These are phyloP conservation scores for Donacobius atricapilla DNA, from an alignment of 2,113 vertebrate species.

Conservation along the genomic window DNA sequence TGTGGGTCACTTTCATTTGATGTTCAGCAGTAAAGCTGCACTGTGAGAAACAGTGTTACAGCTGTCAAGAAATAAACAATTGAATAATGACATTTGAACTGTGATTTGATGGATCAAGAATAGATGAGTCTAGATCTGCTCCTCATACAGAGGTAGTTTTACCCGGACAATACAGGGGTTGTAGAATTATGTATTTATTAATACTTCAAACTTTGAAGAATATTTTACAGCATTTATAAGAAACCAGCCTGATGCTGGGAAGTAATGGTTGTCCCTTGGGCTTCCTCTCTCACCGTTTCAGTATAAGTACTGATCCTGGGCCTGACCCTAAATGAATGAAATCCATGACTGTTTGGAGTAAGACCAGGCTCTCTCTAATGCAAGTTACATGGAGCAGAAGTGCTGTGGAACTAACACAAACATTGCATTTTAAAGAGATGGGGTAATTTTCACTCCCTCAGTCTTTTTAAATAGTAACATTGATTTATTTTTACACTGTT, in stretches of 20 bases:
- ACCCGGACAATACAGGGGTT: background rate
- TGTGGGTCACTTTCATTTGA: background rate
- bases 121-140: background rate
- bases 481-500: background rate
- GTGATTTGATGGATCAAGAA: background rate
- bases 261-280: background rate
- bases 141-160: background rate
- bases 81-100: background rate
- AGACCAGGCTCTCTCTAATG: background rate
- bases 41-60: background rate
- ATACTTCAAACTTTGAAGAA: background rate
- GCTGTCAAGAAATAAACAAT: background rate
- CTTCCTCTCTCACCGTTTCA: background rate
- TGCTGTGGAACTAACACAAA: background rate
- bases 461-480: background rate
- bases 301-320: background rate
- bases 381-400: background rate
- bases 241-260: background rate
- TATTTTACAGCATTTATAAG: background rate
- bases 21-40: background rate
- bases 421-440: background rate
- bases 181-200: background rate
- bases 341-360: background rate
- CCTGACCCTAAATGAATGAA: background rate
- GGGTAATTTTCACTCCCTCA: background rate